Base-by-base conservation (phyloP, 2,888 invertebrate species). In the Horisme vitalbata region DNA sequence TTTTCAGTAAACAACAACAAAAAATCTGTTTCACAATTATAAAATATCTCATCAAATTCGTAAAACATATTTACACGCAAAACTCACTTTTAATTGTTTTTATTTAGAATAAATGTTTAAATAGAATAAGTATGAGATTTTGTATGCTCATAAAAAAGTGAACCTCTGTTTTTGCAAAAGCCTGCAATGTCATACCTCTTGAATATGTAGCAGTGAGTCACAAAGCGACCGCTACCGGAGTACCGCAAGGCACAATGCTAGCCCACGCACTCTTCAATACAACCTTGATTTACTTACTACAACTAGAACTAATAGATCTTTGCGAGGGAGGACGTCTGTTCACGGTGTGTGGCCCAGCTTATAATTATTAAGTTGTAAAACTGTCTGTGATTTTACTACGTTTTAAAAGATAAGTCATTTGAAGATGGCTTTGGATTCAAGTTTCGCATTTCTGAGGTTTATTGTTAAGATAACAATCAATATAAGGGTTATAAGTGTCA, bases 311-410 rank as follows among this genome's bases (percentile, higher is more conserved):
- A 57, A 71, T 78, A 75, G 63, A 72, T 77, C 71, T 73, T 48
- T 68, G 71, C 68, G 75, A 65, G 69, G 77, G 76, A 66, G 76
- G 75, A 75, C 71, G 64, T 65, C 63, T 61, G 64, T 63, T 67
- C 60, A 30, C 65, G 63, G 72, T 70, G 78, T 78, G 79, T 75
- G 78, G 78, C 70, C 78, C 57, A 37, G 38, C 55, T 63, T 59
- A 59, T 52, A 52, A 55, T 76, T 72, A 71, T 78, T 71, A 71
- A 78, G 71, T 66, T 68, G 73, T 73, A 73, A 68, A 65, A 52
- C 57, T 54, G 52, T 52, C 61, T 52, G 36, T 61, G 55, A 60
- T 63, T 71, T 69, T 67, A 71, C 64, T 69, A 54, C 43, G 56
- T 53, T 43, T 50, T 65, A 58, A 57, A 55, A 46, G 61, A 67